These are phyloP conservation scores for Melipona quadrifasciata DNA, from an alignment of 1,140 invertebrate genomes.

Conservation along the genomic window DNA sequence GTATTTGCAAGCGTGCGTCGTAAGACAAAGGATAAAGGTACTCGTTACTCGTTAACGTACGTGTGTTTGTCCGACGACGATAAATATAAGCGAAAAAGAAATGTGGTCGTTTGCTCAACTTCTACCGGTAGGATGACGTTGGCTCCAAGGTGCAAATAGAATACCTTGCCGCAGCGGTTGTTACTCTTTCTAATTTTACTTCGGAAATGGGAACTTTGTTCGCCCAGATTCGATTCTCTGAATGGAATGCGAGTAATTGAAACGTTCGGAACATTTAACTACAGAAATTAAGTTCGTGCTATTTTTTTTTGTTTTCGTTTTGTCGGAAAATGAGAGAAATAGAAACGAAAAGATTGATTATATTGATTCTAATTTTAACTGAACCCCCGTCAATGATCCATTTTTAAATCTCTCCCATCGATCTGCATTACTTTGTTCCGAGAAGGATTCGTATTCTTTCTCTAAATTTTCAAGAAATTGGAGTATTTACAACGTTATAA, in stretches of 20 bases:
- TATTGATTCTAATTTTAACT: no score
- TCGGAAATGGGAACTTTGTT: no score
- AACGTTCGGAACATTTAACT: neutral
- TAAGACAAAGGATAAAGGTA: constrained; percentile 1
- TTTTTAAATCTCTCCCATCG: no score
- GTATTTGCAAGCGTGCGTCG: neutral
- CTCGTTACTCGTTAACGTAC: constrained; percentile 22
- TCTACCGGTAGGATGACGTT: neutral
- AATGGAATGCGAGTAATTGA: neutral
- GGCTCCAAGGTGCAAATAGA: neutral
- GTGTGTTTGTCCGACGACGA: neutral
- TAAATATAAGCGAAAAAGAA: neutral
- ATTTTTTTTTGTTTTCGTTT: neutral
- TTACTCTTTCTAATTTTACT: no score
- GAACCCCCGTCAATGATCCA: no score
- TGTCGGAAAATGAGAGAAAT: neutral
- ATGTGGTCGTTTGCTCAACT: neutral
- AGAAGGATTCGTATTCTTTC: no score
- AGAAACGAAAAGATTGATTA: neutral
- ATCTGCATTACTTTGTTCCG: no score
- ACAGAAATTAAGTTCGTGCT: neutral
- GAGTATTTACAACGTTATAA: no score
- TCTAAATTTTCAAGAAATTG: no score
- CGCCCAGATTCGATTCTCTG: neutral
- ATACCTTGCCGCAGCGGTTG: neutral